Evolutionary conservation across 2,113 vertebrate genomes (phyloP).

Genomic region (Felis catus): F.catus_Fca126_mat1.0 CM031414.1:81967501-81968000

Average conservation of each 20-base stretch:
- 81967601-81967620: background rate
- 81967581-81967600: background rate
- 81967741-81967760: background rate
- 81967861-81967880: background rate
- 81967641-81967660: background rate
- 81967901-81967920: background rate
- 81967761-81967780: background rate
- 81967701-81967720: background rate
- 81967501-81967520: background rate
- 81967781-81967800: background rate
- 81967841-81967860: background rate
- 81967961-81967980: background rate
- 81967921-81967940: background rate
- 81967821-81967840: background rate
- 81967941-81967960: slow-evolving; percentile 5
- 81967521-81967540: background rate
- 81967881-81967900: background rate
- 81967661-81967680: background rate
- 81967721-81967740: background rate
- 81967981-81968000: background rate
- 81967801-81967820: background rate
- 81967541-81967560: background rate
- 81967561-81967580: background rate
- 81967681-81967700: background rate
- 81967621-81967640: background rate